These are phyloP conservation scores for Athalia circularis DNA, from an alignment of 2,888 invertebrate species.

Conservation along the genomic window DNA sequence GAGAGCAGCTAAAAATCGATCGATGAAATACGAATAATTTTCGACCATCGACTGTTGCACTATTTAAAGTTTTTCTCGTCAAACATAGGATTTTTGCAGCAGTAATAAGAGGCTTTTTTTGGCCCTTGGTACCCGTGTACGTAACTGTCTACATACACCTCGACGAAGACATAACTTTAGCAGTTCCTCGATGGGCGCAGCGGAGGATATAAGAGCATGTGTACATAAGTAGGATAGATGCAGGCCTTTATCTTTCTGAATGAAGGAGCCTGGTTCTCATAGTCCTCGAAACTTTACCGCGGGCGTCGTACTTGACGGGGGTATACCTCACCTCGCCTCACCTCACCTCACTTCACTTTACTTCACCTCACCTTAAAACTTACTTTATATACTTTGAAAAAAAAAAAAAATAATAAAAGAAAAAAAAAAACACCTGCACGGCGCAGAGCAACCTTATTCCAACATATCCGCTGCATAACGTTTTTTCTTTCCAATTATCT, in stretches of 20 bases:
- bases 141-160: background rate
- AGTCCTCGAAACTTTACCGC: conserved; percentile 67
- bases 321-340: conserved; percentile 44
- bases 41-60: too few relatives aligned
- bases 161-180: conserved; percentile 62
- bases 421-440: too few relatives aligned
- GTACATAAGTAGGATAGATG: conserved; percentile 59
- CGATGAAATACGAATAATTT: too few relatives aligned
- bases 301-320: conserved; percentile 65
- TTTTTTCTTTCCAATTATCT: too few relatives aligned
- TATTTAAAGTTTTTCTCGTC: too few relatives aligned
- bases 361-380: background rate
- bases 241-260: conserved; percentile 67
- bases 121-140: background rate
- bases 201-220: background rate
- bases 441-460: too few relatives aligned
- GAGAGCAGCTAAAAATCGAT: too few relatives aligned
- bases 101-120: background rate
- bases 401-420: too few relatives aligned
- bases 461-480: too few relatives aligned
- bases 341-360: conserved; percentile 34
- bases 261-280: conserved; percentile 44
- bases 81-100: too few relatives aligned
- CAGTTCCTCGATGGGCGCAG: conserved; percentile 38
- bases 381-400: too few relatives aligned